Percentiles rank a stretch among this genome's conserved stretches.
These are phyloP conservation scores for Artibeus jamaicensis DNA, from an alignment of 2,797 vertebrate species.

Conservation along the genomic window DNA sequence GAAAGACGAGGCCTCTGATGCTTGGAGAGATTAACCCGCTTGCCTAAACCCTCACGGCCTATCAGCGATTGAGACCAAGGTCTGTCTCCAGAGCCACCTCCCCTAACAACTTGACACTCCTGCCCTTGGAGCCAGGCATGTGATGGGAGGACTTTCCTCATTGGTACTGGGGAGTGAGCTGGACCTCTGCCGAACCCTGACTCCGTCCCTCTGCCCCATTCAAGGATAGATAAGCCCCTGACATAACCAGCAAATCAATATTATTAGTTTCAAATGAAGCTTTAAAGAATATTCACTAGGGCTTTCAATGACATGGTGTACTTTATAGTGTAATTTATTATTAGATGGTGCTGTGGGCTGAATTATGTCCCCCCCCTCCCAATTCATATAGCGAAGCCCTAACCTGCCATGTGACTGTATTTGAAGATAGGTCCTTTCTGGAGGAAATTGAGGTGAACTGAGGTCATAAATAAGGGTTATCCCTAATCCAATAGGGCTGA, in stretches of 20 bases:
- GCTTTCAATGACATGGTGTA: neutral
- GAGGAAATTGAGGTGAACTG: neutral
- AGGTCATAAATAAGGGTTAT: neutral
- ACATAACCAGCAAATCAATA: neutral
- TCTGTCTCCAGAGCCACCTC: neutral
- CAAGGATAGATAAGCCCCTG: neutral
- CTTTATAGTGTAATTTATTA: neutral
- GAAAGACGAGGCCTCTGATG: too few species aligned
- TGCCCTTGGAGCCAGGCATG: neutral
- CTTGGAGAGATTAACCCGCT: neutral
- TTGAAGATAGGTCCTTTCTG: neutral
- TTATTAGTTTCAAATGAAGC: neutral
- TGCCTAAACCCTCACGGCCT: neutral
- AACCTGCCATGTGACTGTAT: neutral
- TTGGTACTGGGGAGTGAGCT: neutral
- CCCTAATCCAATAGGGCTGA: neutral
- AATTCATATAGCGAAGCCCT: neutral
- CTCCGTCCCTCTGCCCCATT: neutral
- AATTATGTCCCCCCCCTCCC: neutral
- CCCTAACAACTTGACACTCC: neutral
- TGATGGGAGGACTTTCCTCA: neutral
- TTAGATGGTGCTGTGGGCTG: neutral
- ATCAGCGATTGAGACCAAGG: neutral
- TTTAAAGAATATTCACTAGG: neutral
- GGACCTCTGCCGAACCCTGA: neutral